A percentile compares a stretch with the other conserved stretches of the same genome.
phyloP scores from a whole-genome alignment of 2,797 vertebrate genomes.

The Myotis planiceps region DNA sequence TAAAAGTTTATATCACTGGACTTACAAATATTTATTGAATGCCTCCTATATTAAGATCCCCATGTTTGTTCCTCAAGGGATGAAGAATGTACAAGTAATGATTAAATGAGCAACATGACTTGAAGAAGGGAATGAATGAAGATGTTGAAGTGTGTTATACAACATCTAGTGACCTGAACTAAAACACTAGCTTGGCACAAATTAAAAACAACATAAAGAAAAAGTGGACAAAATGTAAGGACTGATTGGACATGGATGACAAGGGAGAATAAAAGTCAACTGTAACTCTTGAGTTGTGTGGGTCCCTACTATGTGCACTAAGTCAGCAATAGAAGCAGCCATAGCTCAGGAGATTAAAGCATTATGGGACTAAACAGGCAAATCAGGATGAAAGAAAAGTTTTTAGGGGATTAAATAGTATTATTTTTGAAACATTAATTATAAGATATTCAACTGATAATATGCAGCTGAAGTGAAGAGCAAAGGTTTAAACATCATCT shows the following conservation, averaged over 20 bases:
- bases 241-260: background rate
- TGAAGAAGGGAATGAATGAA: background rate
- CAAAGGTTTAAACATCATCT: background rate
- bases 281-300: background rate
- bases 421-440: background rate
- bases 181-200: background rate
- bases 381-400: background rate
- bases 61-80: background rate
- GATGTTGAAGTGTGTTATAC: background rate
- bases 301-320: background rate
- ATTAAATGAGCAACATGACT: background rate
- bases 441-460: background rate
- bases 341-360: background rate
- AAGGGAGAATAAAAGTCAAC: background rate
- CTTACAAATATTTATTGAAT: background rate
- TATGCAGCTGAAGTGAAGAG: background rate
- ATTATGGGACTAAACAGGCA: background rate
- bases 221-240: background rate
- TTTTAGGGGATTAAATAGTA: background rate
- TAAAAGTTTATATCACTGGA: background rate
- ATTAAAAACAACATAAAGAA: background rate
- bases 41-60: background rate
- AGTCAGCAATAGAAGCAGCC: background rate
- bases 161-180: background rate
- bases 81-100: background rate